A percentile compares a stretch with the other conserved stretches of the same genome.
Conservation (phyloP, 2,888 invertebrate species). For the Apomyelois bistriatella region DNA sequence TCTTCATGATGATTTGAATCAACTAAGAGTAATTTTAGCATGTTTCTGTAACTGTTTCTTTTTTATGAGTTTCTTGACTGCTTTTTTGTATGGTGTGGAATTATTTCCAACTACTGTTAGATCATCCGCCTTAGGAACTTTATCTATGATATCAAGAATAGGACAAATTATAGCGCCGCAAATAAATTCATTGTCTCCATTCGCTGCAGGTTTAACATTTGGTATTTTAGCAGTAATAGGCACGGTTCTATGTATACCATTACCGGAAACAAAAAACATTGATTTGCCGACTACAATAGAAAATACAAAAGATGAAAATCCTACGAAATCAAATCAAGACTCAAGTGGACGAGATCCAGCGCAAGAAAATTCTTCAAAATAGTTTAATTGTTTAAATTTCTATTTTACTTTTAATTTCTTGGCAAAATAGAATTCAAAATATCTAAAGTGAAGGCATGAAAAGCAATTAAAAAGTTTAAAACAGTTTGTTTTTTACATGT, state of each 20-base stretch:
- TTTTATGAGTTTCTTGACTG: slow-evolving; percentile 88
- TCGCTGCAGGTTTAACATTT: slow-evolving; percentile 72
- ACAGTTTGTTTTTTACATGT: too few relatives aligned
- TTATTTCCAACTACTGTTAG: slow-evolving; percentile 91
- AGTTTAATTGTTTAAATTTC: too few relatives aligned
- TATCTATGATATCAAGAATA: slow-evolving; percentile 88
- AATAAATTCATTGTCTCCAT: slow-evolving; percentile 79
- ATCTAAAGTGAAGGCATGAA: too few relatives aligned
- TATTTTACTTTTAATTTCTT: too few relatives aligned
- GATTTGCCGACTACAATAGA: slow-evolving; percentile 54
- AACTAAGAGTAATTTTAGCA: slow-evolving; percentile 80
- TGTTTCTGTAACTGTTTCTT: slow-evolving; percentile 87
- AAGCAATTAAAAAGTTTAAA: too few relatives aligned
- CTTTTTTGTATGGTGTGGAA: slow-evolving; percentile 91
- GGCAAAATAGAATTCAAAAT: too few relatives aligned
- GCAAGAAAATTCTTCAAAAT: too few relatives aligned
- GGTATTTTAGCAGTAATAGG: slow-evolving; percentile 83
- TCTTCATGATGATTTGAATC: slow-evolving; percentile 40
- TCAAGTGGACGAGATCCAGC: too few relatives aligned
- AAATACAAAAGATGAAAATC: slow-evolving; percentile 35
- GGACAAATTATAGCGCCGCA: slow-evolving; percentile 90
- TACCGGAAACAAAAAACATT: slow-evolving; percentile 80
- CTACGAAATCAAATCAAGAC: too few relatives aligned
- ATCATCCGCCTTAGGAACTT: slow-evolving; percentile 89
- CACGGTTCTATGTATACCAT: slow-evolving; percentile 79